Evolutionary conservation across 2,888 invertebrate genomes (phyloP), one percentile per base, ranked within the genome.

Genomic region (Scelioninae gen. 1): DNA sequence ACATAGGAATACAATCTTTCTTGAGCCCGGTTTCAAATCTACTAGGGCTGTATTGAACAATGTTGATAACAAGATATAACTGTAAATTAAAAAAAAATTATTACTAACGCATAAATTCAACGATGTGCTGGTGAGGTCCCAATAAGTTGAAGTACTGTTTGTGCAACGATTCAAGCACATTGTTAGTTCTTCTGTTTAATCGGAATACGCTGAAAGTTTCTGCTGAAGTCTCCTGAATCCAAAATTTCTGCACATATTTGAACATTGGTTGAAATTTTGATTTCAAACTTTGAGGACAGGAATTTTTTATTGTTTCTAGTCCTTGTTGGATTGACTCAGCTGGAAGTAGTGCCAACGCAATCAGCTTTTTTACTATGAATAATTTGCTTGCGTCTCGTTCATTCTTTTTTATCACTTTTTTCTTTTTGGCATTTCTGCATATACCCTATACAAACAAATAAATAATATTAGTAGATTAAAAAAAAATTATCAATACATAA

Each of bases 101-200:
- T 23, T 23, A 38, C 38, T 38, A 10, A 38, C 38, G 38, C 11
- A 11, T 38, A 38, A 38, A 38, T 8, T 10, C 38, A 38, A 38
- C 38, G 11, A 38, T 38, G 38, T 38, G 8, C 38, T 38, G 38
- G 11, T 38, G 8, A 11, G 38, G 8, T 8, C 8, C 8, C 11
- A 38, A 38, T 8, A 47, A n/a, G 13, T 47, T 15, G 11, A 47
- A n/a, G 9, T 47, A 47, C n/a, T 13, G 11, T 15, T 15, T n/a
- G n/a, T 47, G 45, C n/a, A 47, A n/a, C 6, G 45, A 47, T 47
- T 47, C 45, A 7, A 47, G n/a, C 45, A 47, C n/a, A 47, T 47
- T 47, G 15, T 47, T 47, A 0, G 45, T 47, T 10, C n/a, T 47
- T n/a, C n/a, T 47, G n/a, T 1, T 10, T n/a, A 47, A 13, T 47